Conservation (phyloP, 2,113 vertebrate species). For the Thinocorus orbignyianus region DNA sequence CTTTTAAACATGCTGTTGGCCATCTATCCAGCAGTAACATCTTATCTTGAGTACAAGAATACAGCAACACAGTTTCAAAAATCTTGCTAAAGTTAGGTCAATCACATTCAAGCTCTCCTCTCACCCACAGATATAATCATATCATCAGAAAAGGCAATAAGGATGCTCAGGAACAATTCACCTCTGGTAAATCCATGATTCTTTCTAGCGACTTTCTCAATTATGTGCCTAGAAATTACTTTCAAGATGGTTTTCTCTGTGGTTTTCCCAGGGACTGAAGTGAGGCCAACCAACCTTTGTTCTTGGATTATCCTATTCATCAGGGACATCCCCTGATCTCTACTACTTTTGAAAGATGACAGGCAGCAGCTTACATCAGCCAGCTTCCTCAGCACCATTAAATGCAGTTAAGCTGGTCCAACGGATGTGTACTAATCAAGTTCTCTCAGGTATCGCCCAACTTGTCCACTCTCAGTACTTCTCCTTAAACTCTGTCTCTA, state of each 20-base stretch:
- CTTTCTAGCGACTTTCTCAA: neutral
- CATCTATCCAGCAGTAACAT: neutral
- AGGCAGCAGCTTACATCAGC: neutral
- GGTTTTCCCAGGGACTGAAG: neutral
- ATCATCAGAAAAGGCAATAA: neutral
- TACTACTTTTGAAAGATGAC: neutral
- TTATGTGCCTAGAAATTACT: neutral
- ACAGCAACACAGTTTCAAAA: neutral
- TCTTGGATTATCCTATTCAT: neutral
- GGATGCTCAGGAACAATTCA: neutral
- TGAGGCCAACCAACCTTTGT: neutral
- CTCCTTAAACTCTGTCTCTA: neutral
- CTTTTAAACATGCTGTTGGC: neutral
- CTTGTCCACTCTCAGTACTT: neutral
- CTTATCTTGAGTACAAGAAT: neutral
- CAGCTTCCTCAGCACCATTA: neutral
- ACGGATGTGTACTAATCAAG: neutral
- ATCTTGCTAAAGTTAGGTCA: neutral
- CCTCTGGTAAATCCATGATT: neutral
- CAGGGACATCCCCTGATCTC: neutral
- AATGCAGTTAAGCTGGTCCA: neutral
- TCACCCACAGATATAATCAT: neutral
- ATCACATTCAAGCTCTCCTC: neutral
- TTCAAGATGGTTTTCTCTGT: neutral
- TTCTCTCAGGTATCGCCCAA: neutral